Conservation (phyloP, 2,797 vertebrate species). For the Poeciliopsis infans region DNA sequence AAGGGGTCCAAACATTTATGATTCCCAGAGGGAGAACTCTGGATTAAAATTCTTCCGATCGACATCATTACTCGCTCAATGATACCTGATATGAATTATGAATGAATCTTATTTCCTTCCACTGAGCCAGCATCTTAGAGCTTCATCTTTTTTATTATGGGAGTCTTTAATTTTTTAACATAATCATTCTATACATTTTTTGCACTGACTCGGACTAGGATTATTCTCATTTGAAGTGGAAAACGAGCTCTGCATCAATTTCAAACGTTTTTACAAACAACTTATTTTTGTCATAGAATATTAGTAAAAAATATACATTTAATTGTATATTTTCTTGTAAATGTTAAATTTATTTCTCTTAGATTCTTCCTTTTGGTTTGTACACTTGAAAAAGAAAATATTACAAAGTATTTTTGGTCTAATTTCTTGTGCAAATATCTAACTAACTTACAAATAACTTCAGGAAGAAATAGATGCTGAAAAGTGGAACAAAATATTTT, state of each 20-base stretch:
- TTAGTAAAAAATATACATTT: background rate
- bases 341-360: background rate
- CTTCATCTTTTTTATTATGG: background rate
- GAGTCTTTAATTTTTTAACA: background rate
- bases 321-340: background rate
- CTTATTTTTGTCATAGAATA: background rate
- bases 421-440: too few relatives aligned
- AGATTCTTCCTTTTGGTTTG: background rate
- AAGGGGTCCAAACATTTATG: background rate
- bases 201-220: too few relatives aligned
- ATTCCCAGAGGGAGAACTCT: background rate
- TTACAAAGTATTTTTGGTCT: too few relatives aligned
- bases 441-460: too few relatives aligned
- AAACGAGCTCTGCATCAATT: background rate
- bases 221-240: background rate
- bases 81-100: conserved; percentile 4
- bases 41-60: conserved; percentile 2
- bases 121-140: background rate
- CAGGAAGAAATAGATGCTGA: too few relatives aligned
- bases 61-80: background rate
- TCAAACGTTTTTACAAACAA: background rate
- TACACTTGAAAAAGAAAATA: background rate
- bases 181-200: background rate
- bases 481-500: too few relatives aligned
- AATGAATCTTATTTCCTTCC: conserved; percentile 14